Base-by-base conservation (phyloP, 2,113 vertebrate genomes). In the Charina bottae region DNA sequence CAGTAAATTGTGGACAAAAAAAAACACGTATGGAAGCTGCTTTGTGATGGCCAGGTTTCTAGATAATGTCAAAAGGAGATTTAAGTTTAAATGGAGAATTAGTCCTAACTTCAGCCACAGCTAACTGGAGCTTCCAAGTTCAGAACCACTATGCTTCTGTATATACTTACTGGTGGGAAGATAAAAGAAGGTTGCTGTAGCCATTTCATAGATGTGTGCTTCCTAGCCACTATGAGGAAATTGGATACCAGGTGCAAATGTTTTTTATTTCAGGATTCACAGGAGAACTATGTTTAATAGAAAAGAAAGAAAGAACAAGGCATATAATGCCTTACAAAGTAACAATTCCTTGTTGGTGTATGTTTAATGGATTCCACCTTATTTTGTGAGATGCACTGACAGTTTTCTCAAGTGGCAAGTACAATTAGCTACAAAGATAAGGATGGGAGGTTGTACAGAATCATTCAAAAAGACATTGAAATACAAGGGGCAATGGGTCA, bases 391-490 rank as follows among this genome's bases (percentile, higher is more conserved):
- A 78, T 91, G 5, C 23, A 83, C 13, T 7, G n/a, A 87, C 2
- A 54, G 28, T 83, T 92, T 53, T 13, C 9, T 92, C 17, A 53
- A 56, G 87, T 89, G 91, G 59, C 46, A 92, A 72, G 58, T 92
- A 84, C 86, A 78, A 37, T 94, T 17, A 90, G 83, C 89, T 88
- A 93, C 13, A 88, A 42, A 86, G 92, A 93, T 89, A 87, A 37
- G 90, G 19, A 21, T 42, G 78, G 37, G 78, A 6, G 64, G 78
- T 87, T 89, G 21, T 54, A 33, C 49, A 92, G 28, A 83, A n/a
- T 83, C 26, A 58, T 19, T 42, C 11, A 33, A 58, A 88, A 90
- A n/a, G 85, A 7, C 19, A 37, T 2, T 68, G 21, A 89, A 55
- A 83, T 60, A 6, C 4, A 59, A 33, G 19, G 10, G 15, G 55